phyloP scores from a whole-genome alignment of 2,797 vertebrate species.

The Eulemur mongoz region DNA sequence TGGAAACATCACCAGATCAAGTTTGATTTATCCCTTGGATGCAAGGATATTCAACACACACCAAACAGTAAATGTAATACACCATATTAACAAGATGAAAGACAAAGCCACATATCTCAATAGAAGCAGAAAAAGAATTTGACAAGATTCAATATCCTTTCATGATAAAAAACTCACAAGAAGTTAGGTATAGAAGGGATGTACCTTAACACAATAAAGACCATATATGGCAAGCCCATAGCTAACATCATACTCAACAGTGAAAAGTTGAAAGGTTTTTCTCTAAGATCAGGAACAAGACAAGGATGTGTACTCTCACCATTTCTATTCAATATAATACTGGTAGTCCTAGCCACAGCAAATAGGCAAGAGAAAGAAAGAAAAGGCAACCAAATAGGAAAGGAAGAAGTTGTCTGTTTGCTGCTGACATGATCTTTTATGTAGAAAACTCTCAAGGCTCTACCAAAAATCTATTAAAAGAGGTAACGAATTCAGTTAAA shows the following conservation, averaged over 20 bases:
- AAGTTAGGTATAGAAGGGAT: background rate
- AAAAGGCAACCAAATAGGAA: background rate
- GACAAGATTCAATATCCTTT: background rate
- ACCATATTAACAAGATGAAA: background rate
- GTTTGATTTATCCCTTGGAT: background rate
- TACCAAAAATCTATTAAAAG: background rate
- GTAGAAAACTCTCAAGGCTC: background rate
- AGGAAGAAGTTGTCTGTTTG: background rate
- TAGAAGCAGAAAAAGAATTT: background rate
- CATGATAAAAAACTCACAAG: background rate
- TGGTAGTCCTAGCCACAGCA: background rate
- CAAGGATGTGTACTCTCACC: background rate
- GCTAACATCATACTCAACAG: background rate
- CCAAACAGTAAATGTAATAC: background rate
- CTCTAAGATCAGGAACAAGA: background rate
- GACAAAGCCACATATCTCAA: background rate
- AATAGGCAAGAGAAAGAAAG: background rate
- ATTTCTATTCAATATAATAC: background rate
- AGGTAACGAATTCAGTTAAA: background rate
- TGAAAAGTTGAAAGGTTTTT: background rate
- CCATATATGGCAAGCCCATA: background rate
- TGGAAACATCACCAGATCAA: background rate
- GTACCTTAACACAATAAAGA: background rate
- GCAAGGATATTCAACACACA: background rate
- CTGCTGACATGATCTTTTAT: background rate